phyloP scores from a whole-genome alignment of 1,140 invertebrate genomes.

The Metopolophium dirhodum region DNA sequence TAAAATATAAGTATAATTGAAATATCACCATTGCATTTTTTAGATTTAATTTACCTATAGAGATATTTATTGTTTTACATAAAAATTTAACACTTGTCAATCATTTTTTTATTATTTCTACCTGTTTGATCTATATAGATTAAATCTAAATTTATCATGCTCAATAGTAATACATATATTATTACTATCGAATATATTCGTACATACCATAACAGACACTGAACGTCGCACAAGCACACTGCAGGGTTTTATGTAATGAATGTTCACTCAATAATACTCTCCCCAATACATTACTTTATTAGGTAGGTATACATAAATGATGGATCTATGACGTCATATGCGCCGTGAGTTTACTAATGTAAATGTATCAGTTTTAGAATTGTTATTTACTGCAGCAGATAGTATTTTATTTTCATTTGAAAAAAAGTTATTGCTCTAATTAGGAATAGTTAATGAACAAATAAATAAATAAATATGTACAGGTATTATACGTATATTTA shows the following conservation, averaged over 20 bases:
- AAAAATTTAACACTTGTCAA: not conserved
- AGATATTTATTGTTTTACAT: not conserved
- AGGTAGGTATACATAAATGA: not conserved
- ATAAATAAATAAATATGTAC: not conserved
- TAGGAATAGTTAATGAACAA: not conserved
- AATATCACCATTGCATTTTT: not conserved
- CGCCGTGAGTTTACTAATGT: not conserved
- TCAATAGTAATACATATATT: not conserved
- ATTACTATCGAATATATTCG: not conserved
- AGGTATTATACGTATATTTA: not conserved
- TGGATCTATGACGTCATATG: not conserved
- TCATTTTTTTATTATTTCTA: not conserved
- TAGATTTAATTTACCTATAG: not conserved
- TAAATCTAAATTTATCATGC: not conserved
- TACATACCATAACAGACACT: not conserved
- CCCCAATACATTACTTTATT: not conserved
- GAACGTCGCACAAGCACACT: not conserved
- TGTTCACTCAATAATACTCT: constrained; percentile 1
- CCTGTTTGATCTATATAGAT: not conserved
- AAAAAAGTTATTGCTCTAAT: not conserved
- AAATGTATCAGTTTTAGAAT: constrained; percentile 19
- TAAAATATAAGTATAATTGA: not conserved
- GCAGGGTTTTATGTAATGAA: not conserved
- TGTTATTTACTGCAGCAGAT: not conserved
- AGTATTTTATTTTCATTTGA: not conserved